These are phyloP conservation scores for Eudiplozoon nipponicum DNA, from an alignment of 2,888 invertebrate species.

Conservation along the genomic window DNA sequence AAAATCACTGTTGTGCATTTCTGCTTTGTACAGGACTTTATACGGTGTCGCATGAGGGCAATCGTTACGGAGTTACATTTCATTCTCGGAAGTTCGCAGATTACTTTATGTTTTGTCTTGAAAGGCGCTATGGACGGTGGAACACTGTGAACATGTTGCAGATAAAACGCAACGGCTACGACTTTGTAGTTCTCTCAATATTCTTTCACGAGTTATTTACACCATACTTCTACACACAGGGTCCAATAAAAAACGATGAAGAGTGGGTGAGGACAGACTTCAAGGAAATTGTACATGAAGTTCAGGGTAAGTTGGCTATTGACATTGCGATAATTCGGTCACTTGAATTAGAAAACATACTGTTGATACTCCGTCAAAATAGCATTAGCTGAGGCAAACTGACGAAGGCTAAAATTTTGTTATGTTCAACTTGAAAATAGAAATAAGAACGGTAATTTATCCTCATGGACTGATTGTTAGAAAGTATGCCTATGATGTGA, in stretches of 20 bases:
- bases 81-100: slow-evolving; percentile 13
- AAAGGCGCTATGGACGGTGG: slow-evolving; percentile 14
- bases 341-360: no score
- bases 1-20: no score
- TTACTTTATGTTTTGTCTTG: slow-evolving; percentile 12
- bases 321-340: no score
- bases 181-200: slow-evolving; percentile 14
- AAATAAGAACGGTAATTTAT: no score
- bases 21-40: slow-evolving; percentile 14
- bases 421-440: no score
- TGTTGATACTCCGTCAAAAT: no score
- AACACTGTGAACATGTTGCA: slow-evolving; percentile 14
- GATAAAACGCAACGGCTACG: slow-evolving; percentile 14
- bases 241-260: slow-evolving; percentile 15
- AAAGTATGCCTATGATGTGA: no score
- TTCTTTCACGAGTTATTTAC: slow-evolving; percentile 16
- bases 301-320: slow-evolving; percentile 9
- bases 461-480: no score
- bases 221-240: slow-evolving; percentile 15
- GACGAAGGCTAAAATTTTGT: no score
- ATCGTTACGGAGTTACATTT: slow-evolving; percentile 14
- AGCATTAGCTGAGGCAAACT: no score
- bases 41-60: slow-evolving; percentile 14
- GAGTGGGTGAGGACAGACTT: slow-evolving; percentile 14
- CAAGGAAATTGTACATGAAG: slow-evolving; percentile 11